Percentiles rank a stretch among this genome's conserved stretches.
Evolutionary conservation across 53 echinoderm and acorn worm species (phyloP).

Genomic region (Antedon mediterranea): DNA sequence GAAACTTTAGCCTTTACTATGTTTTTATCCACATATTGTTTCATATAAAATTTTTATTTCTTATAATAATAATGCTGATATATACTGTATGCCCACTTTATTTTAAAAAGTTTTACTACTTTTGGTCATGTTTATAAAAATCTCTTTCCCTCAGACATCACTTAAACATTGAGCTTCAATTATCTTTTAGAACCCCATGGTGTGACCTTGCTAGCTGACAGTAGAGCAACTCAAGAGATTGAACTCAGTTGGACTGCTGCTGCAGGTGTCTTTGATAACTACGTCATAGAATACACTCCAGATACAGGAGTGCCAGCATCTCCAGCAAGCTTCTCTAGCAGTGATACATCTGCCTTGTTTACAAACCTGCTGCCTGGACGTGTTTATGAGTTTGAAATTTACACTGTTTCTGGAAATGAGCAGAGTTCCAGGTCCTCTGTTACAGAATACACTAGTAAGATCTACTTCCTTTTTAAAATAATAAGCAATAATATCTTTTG

Average conservation of each 20-base stretch:
- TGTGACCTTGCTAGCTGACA: neutral
- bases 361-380: conserved; percentile 11
- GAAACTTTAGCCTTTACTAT: too few species aligned
- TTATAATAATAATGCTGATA: too few species aligned
- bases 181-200: neutral
- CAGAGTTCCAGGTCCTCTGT: neutral
- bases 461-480: neutral
- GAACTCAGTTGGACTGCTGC: conserved; percentile 25
- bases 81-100: too few species aligned
- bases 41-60: too few species aligned
- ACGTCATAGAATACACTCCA: conserved; percentile 17
- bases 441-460: conserved; percentile 5
- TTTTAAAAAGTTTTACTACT: too few species aligned
- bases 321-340: neutral
- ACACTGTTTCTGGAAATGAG: conserved; percentile 11
- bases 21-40: too few species aligned
- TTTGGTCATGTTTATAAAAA: too few species aligned
- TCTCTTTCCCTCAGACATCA: too few species aligned
- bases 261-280: conserved; percentile 23
- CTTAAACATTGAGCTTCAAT: too few species aligned
- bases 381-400: conserved; percentile 22
- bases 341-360: conserved; percentile 9
- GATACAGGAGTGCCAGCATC: conserved; percentile 12
- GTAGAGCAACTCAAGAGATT: conserved; percentile 1
- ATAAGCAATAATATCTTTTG: too few species aligned